phyloP scores from a whole-genome alignment of 2,113 vertebrate genomes.

The Anolis carolinensis region DNA sequence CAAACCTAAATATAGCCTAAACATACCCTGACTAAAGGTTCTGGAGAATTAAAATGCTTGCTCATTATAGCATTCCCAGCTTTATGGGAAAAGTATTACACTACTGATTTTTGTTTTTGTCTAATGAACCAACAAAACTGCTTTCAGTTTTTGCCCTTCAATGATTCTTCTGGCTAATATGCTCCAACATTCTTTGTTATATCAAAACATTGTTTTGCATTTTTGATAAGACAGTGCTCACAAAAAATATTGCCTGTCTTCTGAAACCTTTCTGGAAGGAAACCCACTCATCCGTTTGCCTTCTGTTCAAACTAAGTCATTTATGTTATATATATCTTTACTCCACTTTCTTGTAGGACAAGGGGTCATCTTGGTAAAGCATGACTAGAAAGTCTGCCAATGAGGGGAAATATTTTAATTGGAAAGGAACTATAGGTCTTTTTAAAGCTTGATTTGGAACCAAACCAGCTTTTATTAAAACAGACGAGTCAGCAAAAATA shows the following conservation, averaged over 20 bases:
- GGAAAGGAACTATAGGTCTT: slow-evolving; percentile 62
- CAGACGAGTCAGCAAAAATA: slow-evolving; percentile 67
- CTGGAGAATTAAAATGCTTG: not conserved
- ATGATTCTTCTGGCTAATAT: not conserved
- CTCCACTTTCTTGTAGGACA: not conserved
- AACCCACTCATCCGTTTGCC: no score
- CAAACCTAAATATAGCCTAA: not conserved
- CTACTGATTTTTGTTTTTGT: not conserved
- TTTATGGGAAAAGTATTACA: not conserved
- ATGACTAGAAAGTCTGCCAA: slow-evolving; percentile 11
- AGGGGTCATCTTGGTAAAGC: slow-evolving; percentile 4
- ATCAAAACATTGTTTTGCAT: not conserved
- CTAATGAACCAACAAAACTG: not conserved
- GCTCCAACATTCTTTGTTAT: not conserved
- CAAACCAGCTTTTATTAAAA: slow-evolving; percentile 63
- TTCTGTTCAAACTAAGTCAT: not conserved
- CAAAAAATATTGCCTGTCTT: not conserved
- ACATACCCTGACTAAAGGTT: not conserved
- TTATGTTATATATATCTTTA: not conserved
- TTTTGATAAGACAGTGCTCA: no score
- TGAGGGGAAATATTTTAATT: slow-evolving; percentile 45
- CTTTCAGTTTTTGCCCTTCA: not conserved
- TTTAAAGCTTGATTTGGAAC: slow-evolving; percentile 58
- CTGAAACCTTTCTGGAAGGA: fast-evolving
- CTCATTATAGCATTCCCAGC: not conserved